phyloP scores from a whole-genome alignment of 2,797 vertebrate species.

The Tragopan temminckii region DNA sequence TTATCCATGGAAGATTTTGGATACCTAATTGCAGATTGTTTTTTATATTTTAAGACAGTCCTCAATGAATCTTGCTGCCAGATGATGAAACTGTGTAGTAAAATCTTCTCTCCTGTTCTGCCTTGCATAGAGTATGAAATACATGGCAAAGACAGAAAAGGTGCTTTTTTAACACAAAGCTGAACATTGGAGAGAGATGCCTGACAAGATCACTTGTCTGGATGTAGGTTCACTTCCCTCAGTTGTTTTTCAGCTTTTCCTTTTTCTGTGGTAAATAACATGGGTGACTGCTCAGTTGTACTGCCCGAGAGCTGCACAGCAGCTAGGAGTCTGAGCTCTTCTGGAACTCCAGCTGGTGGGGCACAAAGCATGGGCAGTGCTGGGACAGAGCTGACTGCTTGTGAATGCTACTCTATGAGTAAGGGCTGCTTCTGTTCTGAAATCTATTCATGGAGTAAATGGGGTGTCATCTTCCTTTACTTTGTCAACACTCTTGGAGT shows the following conservation, averaged over 20 bases:
- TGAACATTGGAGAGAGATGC: background rate
- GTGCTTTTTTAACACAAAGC: background rate
- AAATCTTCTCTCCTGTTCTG: background rate
- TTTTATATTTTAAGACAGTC: background rate
- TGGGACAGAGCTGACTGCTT: background rate
- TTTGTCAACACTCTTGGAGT: background rate
- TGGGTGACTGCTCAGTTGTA: rapidly evolving
- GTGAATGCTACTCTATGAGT: background rate
- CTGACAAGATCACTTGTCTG: background rate
- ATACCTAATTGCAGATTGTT: background rate
- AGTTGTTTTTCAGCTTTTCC: background rate
- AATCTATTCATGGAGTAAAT: background rate
- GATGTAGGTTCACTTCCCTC: background rate
- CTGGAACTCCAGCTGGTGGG: background rate
- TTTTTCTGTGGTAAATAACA: background rate
- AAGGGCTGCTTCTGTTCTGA: background rate
- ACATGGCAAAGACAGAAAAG: background rate
- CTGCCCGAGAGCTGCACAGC: background rate
- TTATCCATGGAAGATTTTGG: background rate
- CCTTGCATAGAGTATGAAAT: background rate
- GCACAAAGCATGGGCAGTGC: too few relatives aligned
- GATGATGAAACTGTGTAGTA: background rate
- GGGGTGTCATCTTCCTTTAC: background rate
- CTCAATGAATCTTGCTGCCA: background rate
- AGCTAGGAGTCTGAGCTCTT: too few relatives aligned